phyloP scores from a whole-genome alignment of 2,113 vertebrate genomes.

The Colossoma macropomum region DNA sequence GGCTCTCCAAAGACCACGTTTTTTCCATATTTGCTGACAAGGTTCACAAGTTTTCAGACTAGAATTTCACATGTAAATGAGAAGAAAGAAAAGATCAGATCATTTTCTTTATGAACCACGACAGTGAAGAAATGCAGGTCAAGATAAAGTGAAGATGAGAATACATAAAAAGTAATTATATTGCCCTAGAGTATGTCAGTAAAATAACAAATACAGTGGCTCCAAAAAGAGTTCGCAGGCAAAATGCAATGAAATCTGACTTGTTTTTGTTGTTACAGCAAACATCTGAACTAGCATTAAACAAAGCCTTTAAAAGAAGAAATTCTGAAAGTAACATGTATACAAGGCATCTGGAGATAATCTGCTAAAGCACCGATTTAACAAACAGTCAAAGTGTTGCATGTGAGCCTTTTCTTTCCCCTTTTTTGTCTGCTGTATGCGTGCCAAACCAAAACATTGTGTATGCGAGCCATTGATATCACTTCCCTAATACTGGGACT shows the following conservation, averaged over 20 bases:
- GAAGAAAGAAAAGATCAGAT: too few relatives aligned
- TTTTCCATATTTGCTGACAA: too few relatives aligned
- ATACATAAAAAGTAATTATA: too few relatives aligned
- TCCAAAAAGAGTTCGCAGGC: neutral
- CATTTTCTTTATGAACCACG: neutral
- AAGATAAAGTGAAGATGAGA: too few relatives aligned
- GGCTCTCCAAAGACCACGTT: neutral
- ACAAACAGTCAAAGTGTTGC: neutral
- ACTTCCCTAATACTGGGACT: conserved; percentile 53
- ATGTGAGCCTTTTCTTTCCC: neutral
- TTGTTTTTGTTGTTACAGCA: too few relatives aligned
- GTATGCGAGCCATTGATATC: conserved; percentile 64
- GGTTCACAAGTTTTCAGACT: neutral
- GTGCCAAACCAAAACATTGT: conserved; percentile 65
- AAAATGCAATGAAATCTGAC: too few relatives aligned
- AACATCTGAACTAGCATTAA: neutral
- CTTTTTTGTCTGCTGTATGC: conserved; percentile 26
- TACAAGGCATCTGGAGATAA: neutral
- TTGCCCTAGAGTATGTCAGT: too few relatives aligned
- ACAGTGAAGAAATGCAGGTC: too few relatives aligned
- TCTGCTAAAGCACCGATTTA: neutral
- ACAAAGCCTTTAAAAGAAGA: neutral
- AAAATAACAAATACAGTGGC: too few relatives aligned
- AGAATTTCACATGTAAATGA: neutral
- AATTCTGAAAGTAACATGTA: conserved; percentile 3